These are phyloP conservation scores for Prionchulus punctatus DNA, from an alignment of 2,888 invertebrate species.

Conservation along the genomic window DNA sequence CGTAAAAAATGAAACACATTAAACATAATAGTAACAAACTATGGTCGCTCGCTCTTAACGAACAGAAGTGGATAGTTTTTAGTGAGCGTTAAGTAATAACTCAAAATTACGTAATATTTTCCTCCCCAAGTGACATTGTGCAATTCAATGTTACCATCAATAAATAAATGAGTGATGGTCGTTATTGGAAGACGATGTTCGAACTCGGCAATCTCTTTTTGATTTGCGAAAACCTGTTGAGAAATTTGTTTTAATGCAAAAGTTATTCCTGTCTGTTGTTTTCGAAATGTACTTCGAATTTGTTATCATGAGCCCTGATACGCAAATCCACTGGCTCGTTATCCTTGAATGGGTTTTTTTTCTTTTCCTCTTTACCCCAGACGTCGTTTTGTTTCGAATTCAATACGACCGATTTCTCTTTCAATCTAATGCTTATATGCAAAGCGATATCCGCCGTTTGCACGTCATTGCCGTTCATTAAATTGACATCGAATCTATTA, in stretches of 20 bases:
- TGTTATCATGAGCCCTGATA: constrained; percentile 23
- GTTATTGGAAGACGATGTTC: not conserved
- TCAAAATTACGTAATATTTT: not conserved
- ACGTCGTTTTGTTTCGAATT: constrained; percentile 14
- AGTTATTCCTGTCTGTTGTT: not conserved
- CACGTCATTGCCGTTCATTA: not conserved
- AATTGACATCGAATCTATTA: not conserved
- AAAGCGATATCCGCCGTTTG: not conserved
- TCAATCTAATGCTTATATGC: not conserved
- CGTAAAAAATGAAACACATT: not conserved
- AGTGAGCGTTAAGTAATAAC: too few relatives aligned
- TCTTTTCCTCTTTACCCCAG: constrained; percentile 26
- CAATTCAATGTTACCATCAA: not conserved
- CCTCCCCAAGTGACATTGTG: not conserved
- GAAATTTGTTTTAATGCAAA: not conserved
- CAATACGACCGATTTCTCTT: not conserved
- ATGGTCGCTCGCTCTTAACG: too few relatives aligned
- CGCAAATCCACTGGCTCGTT: constrained; percentile 24
- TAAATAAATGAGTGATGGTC: not conserved
- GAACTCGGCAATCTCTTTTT: not conserved
- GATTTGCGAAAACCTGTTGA: not conserved
- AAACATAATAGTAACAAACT: too few relatives aligned
- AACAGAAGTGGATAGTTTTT: too few relatives aligned
- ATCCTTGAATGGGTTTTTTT: constrained; percentile 18
- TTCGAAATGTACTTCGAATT: constrained; percentile 15